A percentile compares a stretch with the other conserved stretches of the same genome.
phyloP scores from a whole-genome alignment of 2,888 invertebrate species.

The Leistus spinibarbis region DNA sequence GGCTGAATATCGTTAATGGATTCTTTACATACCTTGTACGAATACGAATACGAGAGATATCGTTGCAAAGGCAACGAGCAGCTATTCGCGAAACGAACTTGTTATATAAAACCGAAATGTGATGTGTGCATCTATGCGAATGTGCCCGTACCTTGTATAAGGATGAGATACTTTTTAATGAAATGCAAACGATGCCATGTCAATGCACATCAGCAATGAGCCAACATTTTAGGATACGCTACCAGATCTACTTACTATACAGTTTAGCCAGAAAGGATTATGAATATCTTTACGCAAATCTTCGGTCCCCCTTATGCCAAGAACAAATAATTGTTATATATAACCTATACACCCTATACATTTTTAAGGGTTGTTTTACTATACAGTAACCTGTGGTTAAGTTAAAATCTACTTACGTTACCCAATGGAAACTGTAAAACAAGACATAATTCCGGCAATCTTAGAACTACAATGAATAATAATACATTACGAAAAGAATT shows the following conservation, averaged over 20 bases:
- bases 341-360: too few species aligned
- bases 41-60: conserved; percentile 44
- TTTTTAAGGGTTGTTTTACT: too few species aligned
- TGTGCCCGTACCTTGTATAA: background rate
- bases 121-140: background rate
- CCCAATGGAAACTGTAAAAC: too few species aligned
- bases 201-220: background rate
- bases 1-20: conserved; percentile 57
- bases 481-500: too few species aligned
- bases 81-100: background rate
- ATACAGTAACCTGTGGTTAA: too few species aligned
- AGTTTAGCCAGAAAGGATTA: too few species aligned
- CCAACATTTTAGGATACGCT: background rate
- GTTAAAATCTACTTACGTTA: too few species aligned
- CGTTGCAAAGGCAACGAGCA: conserved; percentile 12
- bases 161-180: conserved; percentile 34
- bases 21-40: conserved; percentile 52
- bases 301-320: too few species aligned
- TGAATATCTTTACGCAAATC: too few species aligned
- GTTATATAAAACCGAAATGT: conserved; percentile 18
- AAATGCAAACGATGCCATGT: conserved; percentile 24
- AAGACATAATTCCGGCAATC: too few species aligned
- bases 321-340: too few species aligned
- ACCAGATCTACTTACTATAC: background rate
- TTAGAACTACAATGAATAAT: too few species aligned